Percentiles rank a stretch among this genome's conserved stretches.
Evolutionary conservation across 2,888 invertebrate species (phyloP).

Genomic region (Gerosis bhagava): DNA sequence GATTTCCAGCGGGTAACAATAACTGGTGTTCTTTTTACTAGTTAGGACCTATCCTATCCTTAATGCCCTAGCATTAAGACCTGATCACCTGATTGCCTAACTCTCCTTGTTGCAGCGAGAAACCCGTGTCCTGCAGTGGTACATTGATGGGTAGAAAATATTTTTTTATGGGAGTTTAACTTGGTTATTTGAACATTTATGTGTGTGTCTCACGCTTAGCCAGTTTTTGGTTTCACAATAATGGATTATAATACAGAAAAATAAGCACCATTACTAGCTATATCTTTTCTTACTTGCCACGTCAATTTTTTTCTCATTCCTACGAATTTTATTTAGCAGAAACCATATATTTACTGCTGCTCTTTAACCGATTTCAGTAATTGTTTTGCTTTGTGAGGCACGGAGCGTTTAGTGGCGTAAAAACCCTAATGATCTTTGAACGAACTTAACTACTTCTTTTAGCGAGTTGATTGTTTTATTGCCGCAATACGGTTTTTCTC

Average conservation of each 20-base stretch:
- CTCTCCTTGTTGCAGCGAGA: too few relatives aligned
- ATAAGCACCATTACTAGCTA: slow-evolving; percentile 56
- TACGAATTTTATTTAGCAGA: slow-evolving; percentile 26
- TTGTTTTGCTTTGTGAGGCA: slow-evolving; percentile 36
- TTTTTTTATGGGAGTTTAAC: too few relatives aligned
- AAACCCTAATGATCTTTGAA: slow-evolving; percentile 41
- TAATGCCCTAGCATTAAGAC: too few relatives aligned
- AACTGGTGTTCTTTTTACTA: too few relatives aligned
- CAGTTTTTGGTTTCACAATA: slow-evolving; percentile 55
- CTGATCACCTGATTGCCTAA: too few relatives aligned
- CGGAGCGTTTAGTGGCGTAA: slow-evolving; percentile 34
- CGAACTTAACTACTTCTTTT: slow-evolving; percentile 35
- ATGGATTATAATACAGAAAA: slow-evolving; percentile 58
- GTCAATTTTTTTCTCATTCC: slow-evolving; percentile 54
- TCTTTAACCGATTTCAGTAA: slow-evolving; percentile 36
- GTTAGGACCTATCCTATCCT: too few relatives aligned
- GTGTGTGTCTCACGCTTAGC: too few relatives aligned
- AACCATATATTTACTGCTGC: slow-evolving; percentile 26
- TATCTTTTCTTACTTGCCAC: slow-evolving; percentile 64
- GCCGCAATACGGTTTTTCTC: slow-evolving; percentile 24
- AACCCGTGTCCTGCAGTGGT: too few relatives aligned
- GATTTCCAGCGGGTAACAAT: too few relatives aligned
- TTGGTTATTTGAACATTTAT: too few relatives aligned
- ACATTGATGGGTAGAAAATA: too few relatives aligned
- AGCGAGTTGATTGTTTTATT: slow-evolving; percentile 35